These are phyloP conservation scores for Drosophila infuscata DNA, from an alignment of 2,888 invertebrate genomes.

Conservation along the genomic window DNA sequence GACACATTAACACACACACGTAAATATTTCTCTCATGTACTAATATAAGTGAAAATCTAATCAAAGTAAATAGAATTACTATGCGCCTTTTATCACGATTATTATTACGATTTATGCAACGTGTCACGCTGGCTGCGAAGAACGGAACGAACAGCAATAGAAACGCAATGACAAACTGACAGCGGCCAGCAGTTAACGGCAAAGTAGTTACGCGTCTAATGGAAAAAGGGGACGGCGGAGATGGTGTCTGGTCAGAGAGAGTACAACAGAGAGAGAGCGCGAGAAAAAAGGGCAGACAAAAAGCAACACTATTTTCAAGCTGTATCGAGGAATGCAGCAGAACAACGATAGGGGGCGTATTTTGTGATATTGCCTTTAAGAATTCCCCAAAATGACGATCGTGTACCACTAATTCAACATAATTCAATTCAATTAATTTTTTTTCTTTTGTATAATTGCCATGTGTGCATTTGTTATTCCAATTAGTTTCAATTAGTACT, in stretches of 20 bases:
- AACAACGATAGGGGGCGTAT: conserved; percentile 60
- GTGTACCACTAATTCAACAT: conserved; percentile 15
- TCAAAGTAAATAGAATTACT: conserved; percentile 43
- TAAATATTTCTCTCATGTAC: conserved; percentile 8
- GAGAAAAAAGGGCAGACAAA: conserved; percentile 59
- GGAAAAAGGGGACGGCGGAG: conserved; percentile 10
- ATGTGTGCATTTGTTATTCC: conserved; percentile 65
- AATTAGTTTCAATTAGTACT: conserved; percentile 77
- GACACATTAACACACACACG: conserved; percentile 30
- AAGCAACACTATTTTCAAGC: conserved; percentile 32
- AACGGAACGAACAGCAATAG: conserved; percentile 58
- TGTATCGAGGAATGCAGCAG: conserved; percentile 26
- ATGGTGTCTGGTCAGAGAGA: conserved; percentile 28
- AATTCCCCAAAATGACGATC: conserved; percentile 43
- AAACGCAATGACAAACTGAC: conserved; percentile 71
- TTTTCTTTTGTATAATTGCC: conserved; percentile 16
- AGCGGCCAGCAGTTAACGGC: conserved; percentile 72
- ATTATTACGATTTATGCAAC: conserved; percentile 79
- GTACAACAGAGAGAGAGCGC: conserved; percentile 18
- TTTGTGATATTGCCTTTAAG: conserved; percentile 31
- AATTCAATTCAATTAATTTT: conserved; percentile 13
- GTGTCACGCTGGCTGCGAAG: conserved; percentile 71
- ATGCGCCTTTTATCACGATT: conserved; percentile 64
- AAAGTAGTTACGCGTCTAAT: conserved; percentile 59
- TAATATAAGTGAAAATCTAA: conserved; percentile 48